Base-by-base conservation (phyloP, 1,140 invertebrate species). In the Drosophila sp. region DNA sequence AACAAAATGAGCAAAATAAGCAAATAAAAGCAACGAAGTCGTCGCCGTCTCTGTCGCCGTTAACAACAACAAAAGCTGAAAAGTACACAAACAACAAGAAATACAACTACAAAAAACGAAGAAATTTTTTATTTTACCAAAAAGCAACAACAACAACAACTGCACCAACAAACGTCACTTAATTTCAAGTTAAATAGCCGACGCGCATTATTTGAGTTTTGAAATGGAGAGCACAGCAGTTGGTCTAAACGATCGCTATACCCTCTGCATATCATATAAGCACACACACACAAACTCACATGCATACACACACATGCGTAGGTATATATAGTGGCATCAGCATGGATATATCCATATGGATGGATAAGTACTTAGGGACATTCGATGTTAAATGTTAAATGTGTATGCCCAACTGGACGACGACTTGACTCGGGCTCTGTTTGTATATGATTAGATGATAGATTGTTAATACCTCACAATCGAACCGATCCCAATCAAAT, bases 181-280 rank as follows among this genome's bases (percentile, higher is more conserved):
- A 87, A 89, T 87, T 82, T 86, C 81, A 86, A 86, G 81, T 87
- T 82, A 87, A 87, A 87, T 82, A 87, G 83, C 83, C 82, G 78
- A 89, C 82, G 66, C 76, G 82, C 83, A 89, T 82, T 87, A 87
- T 89, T 82, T 87, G 82, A 87, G 66, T 82, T 87, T 89, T 87
- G 78, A 87, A 87, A 87, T 87, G 82, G 78, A 87, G 82, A 87
- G 78, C 83, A 74, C 72, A 86, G 75, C 48, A 76, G 82, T 72
- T 64, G 41, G 18, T n/a, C n/a, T n/a, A n/a, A n/a, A n/a, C n/a
- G n/a, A 54, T 45, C 36, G 56, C 7, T 38, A 46, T 32, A 18
- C 50, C 43, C 58, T 18, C 53, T 32, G 27, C 29, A 48, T 29
- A 56, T 29, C n/a, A n/a, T n/a, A n/a, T n/a, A n/a, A n/a, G n/a